Percentiles rank a stretch among this genome's conserved stretches.
phyloP scores from a whole-genome alignment of 2,113 vertebrate species.

The Onychorhynchus coronatus region DNA sequence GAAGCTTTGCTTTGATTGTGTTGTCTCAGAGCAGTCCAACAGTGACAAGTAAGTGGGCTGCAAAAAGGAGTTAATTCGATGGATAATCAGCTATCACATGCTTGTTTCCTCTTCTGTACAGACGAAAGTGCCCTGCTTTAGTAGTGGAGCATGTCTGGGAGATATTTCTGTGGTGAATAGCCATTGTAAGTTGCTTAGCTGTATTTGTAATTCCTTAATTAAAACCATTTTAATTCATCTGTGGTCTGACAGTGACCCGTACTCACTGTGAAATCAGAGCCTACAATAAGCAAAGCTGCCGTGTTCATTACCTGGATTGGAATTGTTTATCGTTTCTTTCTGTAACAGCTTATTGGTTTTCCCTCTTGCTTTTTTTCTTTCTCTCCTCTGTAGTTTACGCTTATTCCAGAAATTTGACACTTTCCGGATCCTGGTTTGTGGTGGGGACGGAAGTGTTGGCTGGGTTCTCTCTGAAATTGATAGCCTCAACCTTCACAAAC shows the following conservation, averaged over 20 bases:
- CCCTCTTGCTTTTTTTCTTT: not conserved
- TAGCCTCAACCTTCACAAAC: constrained; percentile 91
- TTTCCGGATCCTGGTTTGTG: constrained; percentile 95
- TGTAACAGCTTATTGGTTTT: not conserved
- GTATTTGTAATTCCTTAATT: not conserved
- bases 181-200: not conserved
- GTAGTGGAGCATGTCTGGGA: not conserved
- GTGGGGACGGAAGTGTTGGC: constrained; percentile 96
- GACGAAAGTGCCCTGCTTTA: not conserved
- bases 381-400: constrained; percentile 77
- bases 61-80: not conserved
- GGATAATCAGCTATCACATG: not conserved
- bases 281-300: not conserved
- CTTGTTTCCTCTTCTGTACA: not conserved
- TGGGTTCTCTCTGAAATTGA: constrained; percentile 99
- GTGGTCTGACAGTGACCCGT: not conserved
- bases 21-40: not conserved
- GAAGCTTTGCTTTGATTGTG: not conserved
- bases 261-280: not conserved
- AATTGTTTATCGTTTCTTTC: not conserved
- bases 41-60: not conserved
- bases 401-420: constrained; percentile 98
- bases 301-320: not conserved
- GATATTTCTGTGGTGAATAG: not conserved
- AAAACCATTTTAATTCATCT: not conserved